Evolutionary conservation across 2,888 invertebrate genomes (phyloP).

Genomic region (Quadriops clusia): DNA sequence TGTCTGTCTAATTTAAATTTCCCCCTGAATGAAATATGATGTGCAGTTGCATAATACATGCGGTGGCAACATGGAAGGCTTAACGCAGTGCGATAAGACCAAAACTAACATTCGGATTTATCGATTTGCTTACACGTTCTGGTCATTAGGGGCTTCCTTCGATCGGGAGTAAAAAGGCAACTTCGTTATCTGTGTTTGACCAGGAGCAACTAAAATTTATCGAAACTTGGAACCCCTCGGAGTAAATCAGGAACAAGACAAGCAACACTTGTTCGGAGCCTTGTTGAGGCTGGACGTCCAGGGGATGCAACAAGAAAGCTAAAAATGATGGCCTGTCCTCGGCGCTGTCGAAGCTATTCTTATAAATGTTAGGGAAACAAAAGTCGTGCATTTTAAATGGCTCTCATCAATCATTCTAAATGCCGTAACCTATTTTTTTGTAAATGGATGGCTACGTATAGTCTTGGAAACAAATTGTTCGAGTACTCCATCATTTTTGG

Average conservation of each 20-base stretch:
- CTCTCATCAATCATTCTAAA: slow-evolving; percentile 25
- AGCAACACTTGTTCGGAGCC: slow-evolving; percentile 21
- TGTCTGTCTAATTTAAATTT: no score
- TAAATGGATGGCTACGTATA: slow-evolving; percentile 22
- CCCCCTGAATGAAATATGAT: no score
- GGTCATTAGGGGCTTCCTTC: no score
- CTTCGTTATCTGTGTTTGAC: slow-evolving; percentile 25
- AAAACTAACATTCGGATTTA: no score
- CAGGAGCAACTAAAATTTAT: slow-evolving; percentile 24
- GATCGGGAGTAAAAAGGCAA: slow-evolving; percentile 8
- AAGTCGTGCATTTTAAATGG: slow-evolving; percentile 24
- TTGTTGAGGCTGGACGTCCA: slow-evolving; percentile 21
- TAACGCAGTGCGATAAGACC: no score
- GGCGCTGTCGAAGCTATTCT: slow-evolving; percentile 13
- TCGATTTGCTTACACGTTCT: no score
- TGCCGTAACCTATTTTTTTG: slow-evolving; percentile 21
- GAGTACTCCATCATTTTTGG: slow-evolving; percentile 23
- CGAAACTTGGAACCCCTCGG: slow-evolving; percentile 19
- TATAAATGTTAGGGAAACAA: slow-evolving; percentile 20
- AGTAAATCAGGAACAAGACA: slow-evolving; percentile 24
- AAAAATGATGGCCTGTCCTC: slow-evolving; percentile 19
- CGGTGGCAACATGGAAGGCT: no score
- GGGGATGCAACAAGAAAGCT: slow-evolving; percentile 13
- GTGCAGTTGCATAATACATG: no score
- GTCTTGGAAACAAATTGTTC: slow-evolving; percentile 23